Conservation (phyloP, 2,888 invertebrate species). For the Ichneumoninae sp. region DNA sequence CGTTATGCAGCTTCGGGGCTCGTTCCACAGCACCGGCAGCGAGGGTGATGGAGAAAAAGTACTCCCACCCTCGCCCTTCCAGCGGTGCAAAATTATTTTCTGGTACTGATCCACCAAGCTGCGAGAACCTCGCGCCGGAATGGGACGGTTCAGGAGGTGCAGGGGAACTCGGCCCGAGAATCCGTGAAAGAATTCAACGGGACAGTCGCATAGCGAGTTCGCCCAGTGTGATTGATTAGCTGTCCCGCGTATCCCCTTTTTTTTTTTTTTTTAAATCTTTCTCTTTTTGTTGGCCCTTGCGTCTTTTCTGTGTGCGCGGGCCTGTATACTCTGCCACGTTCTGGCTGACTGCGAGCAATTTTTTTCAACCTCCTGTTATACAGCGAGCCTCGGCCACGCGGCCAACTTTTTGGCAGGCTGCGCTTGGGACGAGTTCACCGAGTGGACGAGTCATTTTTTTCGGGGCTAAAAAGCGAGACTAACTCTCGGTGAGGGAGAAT, state of each 20-base stretch:
- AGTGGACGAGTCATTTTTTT: conserved; percentile 62
- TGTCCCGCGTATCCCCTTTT: conserved; percentile 46
- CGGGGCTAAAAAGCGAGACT: conserved; percentile 48
- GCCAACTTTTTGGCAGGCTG: conserved; percentile 61
- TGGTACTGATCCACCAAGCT: conserved; percentile 52
- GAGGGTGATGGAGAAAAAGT: conserved; percentile 44
- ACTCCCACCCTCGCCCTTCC: conserved; percentile 43
- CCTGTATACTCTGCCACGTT: conserved; percentile 39
- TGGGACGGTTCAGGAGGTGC: conserved; percentile 68
- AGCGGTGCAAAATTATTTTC: conserved; percentile 63
- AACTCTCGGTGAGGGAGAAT: not conserved
- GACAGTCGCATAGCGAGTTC: conserved; percentile 58
- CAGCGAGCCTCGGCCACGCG: conserved; percentile 9
- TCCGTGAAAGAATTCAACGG: conserved; percentile 66
- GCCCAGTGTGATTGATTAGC: conserved; percentile 69
- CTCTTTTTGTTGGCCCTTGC: conserved; percentile 40
- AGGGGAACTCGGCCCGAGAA: conserved; percentile 58
- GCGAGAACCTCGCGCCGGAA: conserved; percentile 51
- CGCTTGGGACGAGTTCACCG: conserved; percentile 59
- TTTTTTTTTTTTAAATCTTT: conserved; percentile 39
- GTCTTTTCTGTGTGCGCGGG: conserved; percentile 60
- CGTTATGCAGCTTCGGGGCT: conserved; percentile 65
- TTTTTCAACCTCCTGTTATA: conserved; percentile 39
- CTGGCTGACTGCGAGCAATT: conserved; percentile 56
- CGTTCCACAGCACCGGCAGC: conserved; percentile 45